Conservation (phyloP, 2,113 vertebrate genomes). For the Lampris incognitus region DNA sequence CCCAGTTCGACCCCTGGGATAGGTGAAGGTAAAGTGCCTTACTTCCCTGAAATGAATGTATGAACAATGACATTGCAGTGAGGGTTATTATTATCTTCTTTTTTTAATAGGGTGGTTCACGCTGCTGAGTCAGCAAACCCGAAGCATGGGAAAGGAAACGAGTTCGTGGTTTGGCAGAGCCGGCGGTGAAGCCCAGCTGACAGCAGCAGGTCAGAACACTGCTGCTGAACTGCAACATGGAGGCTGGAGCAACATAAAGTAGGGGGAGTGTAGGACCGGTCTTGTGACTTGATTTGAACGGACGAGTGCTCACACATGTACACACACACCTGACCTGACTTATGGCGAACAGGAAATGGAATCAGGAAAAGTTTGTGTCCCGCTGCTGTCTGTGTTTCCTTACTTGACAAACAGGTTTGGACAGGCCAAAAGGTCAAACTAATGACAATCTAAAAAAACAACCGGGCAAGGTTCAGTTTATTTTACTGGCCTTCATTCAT, state of each 20-base stretch:
- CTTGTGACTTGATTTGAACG: constrained; percentile 16
- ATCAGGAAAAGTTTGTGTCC: constrained; percentile 56
- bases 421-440: constrained; percentile 48
- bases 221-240: constrained; percentile 1
- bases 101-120: background rate
- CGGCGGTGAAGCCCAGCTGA: constrained; percentile 25
- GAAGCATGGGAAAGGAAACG: constrained; percentile 2
- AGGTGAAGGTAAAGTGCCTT: too few relatives aligned
- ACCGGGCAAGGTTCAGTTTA: too few relatives aligned
- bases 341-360: constrained; percentile 40
- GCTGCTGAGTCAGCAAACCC: constrained; percentile 73
- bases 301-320: background rate
- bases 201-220: constrained; percentile 54
- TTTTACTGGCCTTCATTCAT: too few relatives aligned
- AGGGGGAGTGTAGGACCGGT: constrained; percentile 15
- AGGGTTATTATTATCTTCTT: background rate
- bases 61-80: background rate
- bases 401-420: constrained; percentile 49
- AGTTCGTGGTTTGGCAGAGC: constrained; percentile 9
- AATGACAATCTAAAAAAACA: too few relatives aligned
- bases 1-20: too few relatives aligned
- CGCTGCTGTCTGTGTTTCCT: constrained; percentile 58
- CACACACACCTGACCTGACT: constrained; percentile 13
- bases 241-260: constrained; percentile 24
- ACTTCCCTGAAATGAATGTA: background rate